A percentile compares a stretch with the other conserved stretches of the same genome.
Evolutionary conservation across 1,140 invertebrate genomes (phyloP).

Genomic region (Melanaphis sacchari): DNA sequence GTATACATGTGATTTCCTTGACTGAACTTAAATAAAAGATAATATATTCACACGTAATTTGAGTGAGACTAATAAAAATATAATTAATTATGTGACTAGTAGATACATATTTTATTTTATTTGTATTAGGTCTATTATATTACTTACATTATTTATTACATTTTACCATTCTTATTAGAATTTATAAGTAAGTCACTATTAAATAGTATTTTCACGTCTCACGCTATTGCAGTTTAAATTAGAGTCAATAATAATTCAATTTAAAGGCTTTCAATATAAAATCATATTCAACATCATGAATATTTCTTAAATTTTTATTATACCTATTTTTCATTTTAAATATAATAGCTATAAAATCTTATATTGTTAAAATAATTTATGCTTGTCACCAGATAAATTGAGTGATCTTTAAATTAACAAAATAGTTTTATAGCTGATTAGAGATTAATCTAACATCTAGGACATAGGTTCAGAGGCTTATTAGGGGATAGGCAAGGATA

Average conservation of each 20-base stretch:
- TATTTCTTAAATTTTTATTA: not conserved
- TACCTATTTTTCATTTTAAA: too few relatives aligned
- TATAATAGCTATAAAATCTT: too few relatives aligned
- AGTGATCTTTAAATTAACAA: not conserved
- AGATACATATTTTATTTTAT: too few relatives aligned
- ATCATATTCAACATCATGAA: not conserved
- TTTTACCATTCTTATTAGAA: not conserved
- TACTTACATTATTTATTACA: not conserved
- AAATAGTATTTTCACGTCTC: not conserved
- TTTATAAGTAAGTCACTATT: not conserved
- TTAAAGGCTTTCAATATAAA: not conserved
- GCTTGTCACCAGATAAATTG: not conserved
- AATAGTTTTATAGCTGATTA: not conserved
- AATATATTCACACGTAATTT: not conserved
- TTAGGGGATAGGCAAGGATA: not conserved
- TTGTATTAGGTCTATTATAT: not conserved
- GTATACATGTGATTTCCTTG: not conserved
- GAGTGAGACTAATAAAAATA: not conserved
- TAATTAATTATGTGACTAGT: not conserved
- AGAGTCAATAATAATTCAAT: not conserved
- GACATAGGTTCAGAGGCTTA: not conserved
- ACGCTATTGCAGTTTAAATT: not conserved
- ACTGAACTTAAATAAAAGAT: not conserved
- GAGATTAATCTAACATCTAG: not conserved
- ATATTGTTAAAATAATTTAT: not conserved